Conservation (phyloP, 2,113 vertebrate genomes). For the Megalops atlanticus region DNA sequence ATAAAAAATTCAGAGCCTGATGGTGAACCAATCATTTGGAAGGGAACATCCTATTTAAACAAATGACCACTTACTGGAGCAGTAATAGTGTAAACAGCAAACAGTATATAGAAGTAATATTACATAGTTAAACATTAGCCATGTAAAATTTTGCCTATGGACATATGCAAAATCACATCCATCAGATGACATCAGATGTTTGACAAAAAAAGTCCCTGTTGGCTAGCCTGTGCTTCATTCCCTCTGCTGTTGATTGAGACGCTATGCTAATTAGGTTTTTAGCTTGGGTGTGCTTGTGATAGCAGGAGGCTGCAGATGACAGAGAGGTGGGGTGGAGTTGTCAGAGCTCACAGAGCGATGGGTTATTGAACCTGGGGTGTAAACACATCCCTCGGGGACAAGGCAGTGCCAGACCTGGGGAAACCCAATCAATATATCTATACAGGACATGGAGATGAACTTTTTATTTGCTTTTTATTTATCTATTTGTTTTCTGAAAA, state of each 20-base stretch:
- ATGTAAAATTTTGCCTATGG: not conserved
- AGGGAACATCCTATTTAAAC: too few species aligned
- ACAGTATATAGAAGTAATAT: too few species aligned
- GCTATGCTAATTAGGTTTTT: not conserved
- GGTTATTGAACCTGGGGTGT: slow-evolving; percentile 39
- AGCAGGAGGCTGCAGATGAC: slow-evolving; percentile 32
- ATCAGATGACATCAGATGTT: not conserved
- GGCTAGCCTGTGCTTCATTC: not conserved
- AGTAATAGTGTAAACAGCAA: too few species aligned
- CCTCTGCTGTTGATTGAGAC: not conserved
- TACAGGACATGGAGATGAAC: slow-evolving; percentile 52
- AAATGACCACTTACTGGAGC: too few species aligned
- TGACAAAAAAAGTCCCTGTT: not conserved
- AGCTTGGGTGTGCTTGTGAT: not conserved
- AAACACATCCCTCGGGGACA: slow-evolving; percentile 45
- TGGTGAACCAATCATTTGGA: too few species aligned
- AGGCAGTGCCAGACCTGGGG: slow-evolving; percentile 35
- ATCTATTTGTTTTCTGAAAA: too few species aligned
- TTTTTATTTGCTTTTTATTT: too few species aligned
- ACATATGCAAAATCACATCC: not conserved
- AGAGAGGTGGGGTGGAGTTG: slow-evolving; percentile 46
- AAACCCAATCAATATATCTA: slow-evolving; percentile 54
- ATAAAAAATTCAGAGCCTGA: too few species aligned
- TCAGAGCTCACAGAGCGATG: slow-evolving; percentile 25
- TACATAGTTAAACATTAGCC: not conserved